Evolutionary conservation across 2,113 vertebrate species (phyloP), one percentile per base, ranked within the genome.

Genomic region (Dasyornis broadbenti): DNA sequence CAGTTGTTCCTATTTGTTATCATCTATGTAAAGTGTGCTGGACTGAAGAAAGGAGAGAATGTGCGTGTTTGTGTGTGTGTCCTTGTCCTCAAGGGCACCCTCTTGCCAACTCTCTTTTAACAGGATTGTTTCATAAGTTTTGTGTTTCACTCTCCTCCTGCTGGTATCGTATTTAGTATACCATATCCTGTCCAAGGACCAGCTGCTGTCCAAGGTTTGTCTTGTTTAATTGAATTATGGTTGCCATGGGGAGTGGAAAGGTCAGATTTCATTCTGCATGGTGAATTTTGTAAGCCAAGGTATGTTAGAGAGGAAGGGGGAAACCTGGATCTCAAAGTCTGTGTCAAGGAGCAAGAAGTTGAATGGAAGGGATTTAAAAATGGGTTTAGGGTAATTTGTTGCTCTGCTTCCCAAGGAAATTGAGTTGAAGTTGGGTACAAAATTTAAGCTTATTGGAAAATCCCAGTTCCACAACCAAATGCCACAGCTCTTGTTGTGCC

Each of bases 81-180:
- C 94, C 92, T 94, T 92, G 68, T 81, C 54, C 78, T 80, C 87
- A 93, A 92, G 79, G 91, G 47, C 63, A 88, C 15, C 5, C 18
- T 5, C 39, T 86, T 54, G 69, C 64, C 83, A 91, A 5, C 26
- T 19, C 57, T 64, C 53, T 86, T 75, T 20, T 70, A 59, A 73
- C 60, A 40, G 71, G 71, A 66, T 61, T 63, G 39, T 92, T 94
- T 80, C 21, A 16, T 1, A 22, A 90, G 82, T 93, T 95, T 90
- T 90, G 71, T 77, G 78, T 94, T 96, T 96, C 90, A 47, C 47
- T 80, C 52, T 76, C 70, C 86, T 89, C n/a, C 71, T 82, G 39
- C 82, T 86, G 83, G 59, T 87, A 63, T 66, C 64, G 0, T 77
- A 71, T 89, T 90, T 70, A 86, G 40, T 47, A 10, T 63, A 60